Evolutionary conservation across 2,113 vertebrate genomes (phyloP).

Genomic region (Clarias gariepinus): DNA sequence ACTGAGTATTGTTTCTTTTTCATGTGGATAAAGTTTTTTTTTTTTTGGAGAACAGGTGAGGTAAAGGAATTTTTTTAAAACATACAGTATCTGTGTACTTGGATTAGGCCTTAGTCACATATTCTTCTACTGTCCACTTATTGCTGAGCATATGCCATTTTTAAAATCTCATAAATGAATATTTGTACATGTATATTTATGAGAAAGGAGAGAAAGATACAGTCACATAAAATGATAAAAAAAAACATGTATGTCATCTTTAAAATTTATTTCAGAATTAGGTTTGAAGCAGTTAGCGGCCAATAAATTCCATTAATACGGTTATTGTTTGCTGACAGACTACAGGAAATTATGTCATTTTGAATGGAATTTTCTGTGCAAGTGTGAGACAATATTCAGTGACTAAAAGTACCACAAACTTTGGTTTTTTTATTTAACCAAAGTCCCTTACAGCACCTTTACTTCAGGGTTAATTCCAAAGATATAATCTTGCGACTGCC

Average conservation of each 20-base stretch:
- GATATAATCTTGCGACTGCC: neutral
- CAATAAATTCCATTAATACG: neutral
- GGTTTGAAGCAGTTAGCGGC: neutral
- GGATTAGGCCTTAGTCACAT: no score
- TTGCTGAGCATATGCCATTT: no score
- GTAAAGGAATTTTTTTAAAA: no score
- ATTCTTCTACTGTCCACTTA: no score
- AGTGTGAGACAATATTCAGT: neutral
- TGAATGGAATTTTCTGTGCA: neutral
- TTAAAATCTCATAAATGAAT: no score
- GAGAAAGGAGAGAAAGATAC: neutral
- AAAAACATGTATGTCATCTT: neutral
- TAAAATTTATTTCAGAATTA: neutral
- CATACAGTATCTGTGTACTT: no score
- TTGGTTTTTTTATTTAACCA: neutral
- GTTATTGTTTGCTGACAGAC: neutral
- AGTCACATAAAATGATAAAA: neutral
- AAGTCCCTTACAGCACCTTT: neutral
- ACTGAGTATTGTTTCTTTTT: no score
- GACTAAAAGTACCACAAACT: neutral
- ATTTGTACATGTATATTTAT: neutral
- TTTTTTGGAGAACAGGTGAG: no score
- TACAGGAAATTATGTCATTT: neutral
- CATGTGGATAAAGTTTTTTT: no score
- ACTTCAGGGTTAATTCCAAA: neutral